These are phyloP conservation scores for Littorina saxatilis DNA, from an alignment of 1,140 invertebrate species.

Conservation along the genomic window DNA sequence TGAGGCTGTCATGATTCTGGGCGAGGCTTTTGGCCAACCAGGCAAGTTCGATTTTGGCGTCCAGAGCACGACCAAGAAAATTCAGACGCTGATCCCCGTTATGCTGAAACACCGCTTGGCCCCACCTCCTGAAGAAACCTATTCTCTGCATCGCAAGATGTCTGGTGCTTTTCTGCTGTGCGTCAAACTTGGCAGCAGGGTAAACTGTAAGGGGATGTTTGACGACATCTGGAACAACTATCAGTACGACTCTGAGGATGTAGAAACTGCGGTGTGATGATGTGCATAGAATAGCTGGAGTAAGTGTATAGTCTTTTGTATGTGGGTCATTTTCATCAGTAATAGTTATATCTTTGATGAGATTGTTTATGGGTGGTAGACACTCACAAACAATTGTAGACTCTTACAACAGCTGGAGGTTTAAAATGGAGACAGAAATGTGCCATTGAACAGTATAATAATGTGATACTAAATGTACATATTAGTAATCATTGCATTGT, in stretches of 20 bases:
- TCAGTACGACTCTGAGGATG: constrained; percentile 50
- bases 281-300: not conserved
- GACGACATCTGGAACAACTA: constrained; percentile 75
- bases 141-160: constrained; percentile 98
- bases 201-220: constrained; percentile 93
- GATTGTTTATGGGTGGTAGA: no score
- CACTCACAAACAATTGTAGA: not conserved
- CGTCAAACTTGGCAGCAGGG: constrained; percentile 89
- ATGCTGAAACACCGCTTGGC: constrained; percentile 96
- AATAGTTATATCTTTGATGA: not conserved
- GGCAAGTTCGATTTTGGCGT: constrained; percentile 91
- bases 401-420: no score
- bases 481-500: not conserved
- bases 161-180: constrained; percentile 98
- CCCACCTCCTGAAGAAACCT: constrained; percentile 98
- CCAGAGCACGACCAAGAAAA: constrained; percentile 86
- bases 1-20: constrained; percentile 96
- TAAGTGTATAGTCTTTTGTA: not conserved
- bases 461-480: no score
- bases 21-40: constrained; percentile 89
- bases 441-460: not conserved
- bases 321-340: no score
- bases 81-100: constrained; percentile 92
- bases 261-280: not conserved
- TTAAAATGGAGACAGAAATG: no score